A percentile compares a stretch with the other conserved stretches of the same genome.
These are phyloP conservation scores for Aspidoscelis tigris DNA, from an alignment of 2,113 vertebrate genomes.

Conservation along the genomic window DNA sequence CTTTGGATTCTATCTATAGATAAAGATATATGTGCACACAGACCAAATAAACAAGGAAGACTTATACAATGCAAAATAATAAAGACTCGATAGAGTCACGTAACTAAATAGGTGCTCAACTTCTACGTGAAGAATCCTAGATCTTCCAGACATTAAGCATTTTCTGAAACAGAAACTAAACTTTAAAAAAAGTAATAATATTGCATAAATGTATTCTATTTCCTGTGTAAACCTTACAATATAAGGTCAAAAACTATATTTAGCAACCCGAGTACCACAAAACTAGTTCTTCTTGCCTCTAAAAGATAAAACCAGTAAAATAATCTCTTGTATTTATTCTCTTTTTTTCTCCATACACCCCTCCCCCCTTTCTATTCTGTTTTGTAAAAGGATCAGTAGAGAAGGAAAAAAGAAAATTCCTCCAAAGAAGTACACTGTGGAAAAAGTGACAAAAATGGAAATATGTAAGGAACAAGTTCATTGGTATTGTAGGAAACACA, in stretches of 20 bases:
- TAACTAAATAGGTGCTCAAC: constrained; percentile 32
- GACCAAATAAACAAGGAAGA: constrained; percentile 60
- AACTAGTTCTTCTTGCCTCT: constrained; percentile 10
- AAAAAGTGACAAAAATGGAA: background rate
- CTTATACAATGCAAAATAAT: constrained; percentile 32
- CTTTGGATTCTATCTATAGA: constrained; percentile 14
- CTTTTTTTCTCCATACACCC: background rate
- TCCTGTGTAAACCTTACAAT: constrained; percentile 54
- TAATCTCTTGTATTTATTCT: constrained; percentile 11
- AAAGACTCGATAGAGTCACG: constrained; percentile 42
- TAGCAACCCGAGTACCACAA: background rate
- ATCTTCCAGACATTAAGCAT: constrained; percentile 25
- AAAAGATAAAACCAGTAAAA: background rate
- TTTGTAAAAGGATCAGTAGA: constrained; percentile 21
- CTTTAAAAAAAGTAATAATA: constrained; percentile 43
- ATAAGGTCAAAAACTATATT: constrained; percentile 44
- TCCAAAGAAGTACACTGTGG: background rate
- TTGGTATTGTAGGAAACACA: constrained; percentile 8
- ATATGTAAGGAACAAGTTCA: background rate
- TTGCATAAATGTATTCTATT: constrained; percentile 56
- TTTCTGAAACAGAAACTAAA: background rate
- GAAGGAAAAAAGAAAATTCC: background rate
- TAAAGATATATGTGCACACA: constrained; percentile 55
- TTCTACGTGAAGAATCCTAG: constrained; percentile 21
- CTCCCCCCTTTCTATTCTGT: background rate